Evolutionary conservation across 2,888 invertebrate genomes (phyloP).

Genomic region (Mimachlamys varia): DNA sequence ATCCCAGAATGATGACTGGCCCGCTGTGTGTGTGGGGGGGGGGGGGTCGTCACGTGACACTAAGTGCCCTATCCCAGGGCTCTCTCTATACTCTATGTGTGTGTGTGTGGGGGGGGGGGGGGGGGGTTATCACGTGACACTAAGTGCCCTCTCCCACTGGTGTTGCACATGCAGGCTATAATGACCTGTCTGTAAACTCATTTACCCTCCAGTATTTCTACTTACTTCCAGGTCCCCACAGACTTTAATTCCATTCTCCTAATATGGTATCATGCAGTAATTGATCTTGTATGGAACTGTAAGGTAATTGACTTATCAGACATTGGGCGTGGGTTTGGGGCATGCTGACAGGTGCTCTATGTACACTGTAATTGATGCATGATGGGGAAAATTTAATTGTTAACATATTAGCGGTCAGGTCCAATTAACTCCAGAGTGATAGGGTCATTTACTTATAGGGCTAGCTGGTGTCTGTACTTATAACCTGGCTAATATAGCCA

Average conservation of each 20-base stretch:
- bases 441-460: background rate
- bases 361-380: background rate
- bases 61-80: no score
- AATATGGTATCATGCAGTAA: constrained; percentile 5
- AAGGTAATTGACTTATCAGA: constrained; percentile 20
- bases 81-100: no score
- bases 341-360: background rate
- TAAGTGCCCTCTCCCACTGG: background rate
- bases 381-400: background rate
- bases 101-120: no score
- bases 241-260: background rate
- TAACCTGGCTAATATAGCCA: background rate
- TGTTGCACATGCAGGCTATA: constrained; percentile 2
- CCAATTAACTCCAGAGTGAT: background rate
- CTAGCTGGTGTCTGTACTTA: background rate
- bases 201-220: background rate
- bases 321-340: background rate
- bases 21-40: no score
- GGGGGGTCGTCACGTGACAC: background rate
- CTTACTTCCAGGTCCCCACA: background rate
- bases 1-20: no score
- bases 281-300: background rate
- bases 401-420: constrained; percentile 14
- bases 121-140: constrained; percentile 24
- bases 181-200: constrained; percentile 10